A percentile compares a stretch with the other conserved stretches of the same genome.
Conservation (phyloP, 2,888 invertebrate species). For the Leptarthrus brevirostris region DNA sequence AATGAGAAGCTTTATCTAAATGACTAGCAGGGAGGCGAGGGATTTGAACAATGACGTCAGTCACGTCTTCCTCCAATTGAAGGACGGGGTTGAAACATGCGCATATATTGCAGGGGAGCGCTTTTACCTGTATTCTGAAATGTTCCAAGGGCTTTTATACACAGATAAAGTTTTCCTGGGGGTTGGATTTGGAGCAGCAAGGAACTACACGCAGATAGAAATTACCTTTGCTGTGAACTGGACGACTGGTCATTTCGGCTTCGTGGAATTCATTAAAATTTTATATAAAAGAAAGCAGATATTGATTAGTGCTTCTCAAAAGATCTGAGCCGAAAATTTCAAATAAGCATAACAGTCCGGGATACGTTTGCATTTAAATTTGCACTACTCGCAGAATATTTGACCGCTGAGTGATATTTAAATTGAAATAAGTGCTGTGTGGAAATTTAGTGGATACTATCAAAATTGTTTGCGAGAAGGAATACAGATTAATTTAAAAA, state of each 20-base stretch:
- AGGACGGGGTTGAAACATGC: conserved; percentile 52
- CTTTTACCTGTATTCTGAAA: not conserved
- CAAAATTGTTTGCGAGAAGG: not conserved
- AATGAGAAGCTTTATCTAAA: conserved; percentile 6
- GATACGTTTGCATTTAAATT: not conserved
- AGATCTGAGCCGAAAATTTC: conserved; percentile 2
- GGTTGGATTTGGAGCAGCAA: conserved; percentile 56
- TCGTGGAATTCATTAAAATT: conserved; percentile 54
- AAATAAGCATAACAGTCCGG: not conserved
- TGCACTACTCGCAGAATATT: not conserved
- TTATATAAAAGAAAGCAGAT: conserved; percentile 48
- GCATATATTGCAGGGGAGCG: conserved; percentile 49
- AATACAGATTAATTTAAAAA: not conserved
- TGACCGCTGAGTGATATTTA: not conserved
- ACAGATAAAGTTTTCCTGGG: conserved; percentile 48
- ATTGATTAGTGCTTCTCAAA: conserved; percentile 27
- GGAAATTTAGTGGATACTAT: not conserved
- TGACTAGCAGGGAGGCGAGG: conserved; percentile 5
- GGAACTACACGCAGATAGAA: conserved; percentile 64
- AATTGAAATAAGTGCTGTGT: not conserved
- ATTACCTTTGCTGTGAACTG: conserved; percentile 68
- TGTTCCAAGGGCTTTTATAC: not conserved
- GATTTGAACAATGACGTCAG: conserved; percentile 51
- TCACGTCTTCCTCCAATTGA: conserved; percentile 53
- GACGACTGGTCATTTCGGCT: conserved; percentile 63